Percentiles rank a stretch among this genome's conserved stretches.
These are phyloP conservation scores for Teleiodes luculella DNA, from an alignment of 2,888 invertebrate species.

Conservation along the genomic window DNA sequence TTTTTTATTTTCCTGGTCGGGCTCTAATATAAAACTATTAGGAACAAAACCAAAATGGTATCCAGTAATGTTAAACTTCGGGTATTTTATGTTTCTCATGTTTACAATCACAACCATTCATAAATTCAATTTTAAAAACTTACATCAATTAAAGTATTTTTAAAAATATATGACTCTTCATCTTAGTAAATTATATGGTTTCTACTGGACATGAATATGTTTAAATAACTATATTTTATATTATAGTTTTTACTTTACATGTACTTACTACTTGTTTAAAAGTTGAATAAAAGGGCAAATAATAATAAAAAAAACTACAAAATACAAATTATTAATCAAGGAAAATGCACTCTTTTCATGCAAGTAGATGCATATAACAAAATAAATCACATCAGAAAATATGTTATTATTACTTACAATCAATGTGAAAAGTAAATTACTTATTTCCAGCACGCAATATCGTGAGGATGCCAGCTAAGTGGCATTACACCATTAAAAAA, in stretches of 20 bases:
- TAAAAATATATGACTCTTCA: constrained; percentile 41
- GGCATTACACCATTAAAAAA: too few species aligned
- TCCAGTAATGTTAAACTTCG: background rate
- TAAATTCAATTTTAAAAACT: constrained; percentile 58
- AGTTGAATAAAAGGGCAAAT: constrained; percentile 13
- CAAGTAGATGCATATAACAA: too few species aligned
- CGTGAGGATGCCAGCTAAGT: too few species aligned
- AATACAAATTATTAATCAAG: background rate
- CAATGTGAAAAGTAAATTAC: too few species aligned
- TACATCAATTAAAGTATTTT: constrained; percentile 34
- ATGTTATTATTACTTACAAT: too few species aligned
- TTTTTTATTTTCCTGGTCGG: too few species aligned
- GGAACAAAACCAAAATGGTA: too few species aligned
- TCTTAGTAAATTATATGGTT: background rate
- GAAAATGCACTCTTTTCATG: background rate
- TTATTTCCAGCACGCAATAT: too few species aligned
- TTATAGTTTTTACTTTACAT: background rate
- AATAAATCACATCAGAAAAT: too few species aligned
- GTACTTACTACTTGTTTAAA: background rate
- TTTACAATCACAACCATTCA: constrained; percentile 68
- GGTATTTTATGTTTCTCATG: constrained; percentile 17
- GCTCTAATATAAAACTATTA: too few species aligned
- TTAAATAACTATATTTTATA: background rate
- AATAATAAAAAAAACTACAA: background rate
- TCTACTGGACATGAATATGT: background rate